Percentiles rank a stretch among this genome's conserved stretches.
Conservation (phyloP, 1,140 invertebrate genomes). For the Drosophila rhopaloa region DNA sequence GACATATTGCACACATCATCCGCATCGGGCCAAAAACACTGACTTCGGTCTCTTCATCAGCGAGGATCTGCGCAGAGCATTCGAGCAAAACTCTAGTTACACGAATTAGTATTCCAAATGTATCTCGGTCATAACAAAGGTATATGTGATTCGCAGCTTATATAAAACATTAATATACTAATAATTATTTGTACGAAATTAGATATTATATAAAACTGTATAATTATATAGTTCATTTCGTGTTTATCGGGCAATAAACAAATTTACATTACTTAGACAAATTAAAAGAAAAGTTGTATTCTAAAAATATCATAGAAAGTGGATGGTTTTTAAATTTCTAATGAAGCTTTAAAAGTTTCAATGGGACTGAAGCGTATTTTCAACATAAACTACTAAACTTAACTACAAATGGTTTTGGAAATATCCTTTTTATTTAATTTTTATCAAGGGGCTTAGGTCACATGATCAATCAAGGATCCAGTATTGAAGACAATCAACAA, state of each 20-base stretch:
- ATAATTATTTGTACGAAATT: conserved; percentile 32
- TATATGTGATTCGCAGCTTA: conserved; percentile 70
- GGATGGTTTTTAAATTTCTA: too few relatives aligned
- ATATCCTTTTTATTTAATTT: too few relatives aligned
- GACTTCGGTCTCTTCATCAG: conserved; percentile 75
- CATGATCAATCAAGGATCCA: too few relatives aligned
- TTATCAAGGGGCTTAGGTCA: too few relatives aligned
- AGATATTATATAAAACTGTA: conserved; percentile 39
- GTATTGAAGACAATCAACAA: too few relatives aligned
- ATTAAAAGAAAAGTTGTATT: background rate
- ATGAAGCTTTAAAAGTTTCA: too few relatives aligned
- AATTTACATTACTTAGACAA: conserved; percentile 41
- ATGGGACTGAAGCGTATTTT: too few relatives aligned
- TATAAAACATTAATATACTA: conserved; percentile 8
- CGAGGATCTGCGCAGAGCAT: conserved; percentile 62
- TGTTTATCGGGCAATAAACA: conserved; percentile 57
- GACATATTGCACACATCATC: conserved; percentile 70
- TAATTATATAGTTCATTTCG: conserved; percentile 48
- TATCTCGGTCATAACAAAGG: conserved; percentile 41
- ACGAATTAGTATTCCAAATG: conserved; percentile 18
- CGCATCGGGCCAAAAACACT: conserved; percentile 62
- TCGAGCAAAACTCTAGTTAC: conserved; percentile 48
- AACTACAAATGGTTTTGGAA: too few relatives aligned
- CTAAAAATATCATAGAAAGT: too few relatives aligned
- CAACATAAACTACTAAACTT: too few relatives aligned